Base-by-base conservation (phyloP, 2,888 invertebrate species). In the Smittia sp. region DNA sequence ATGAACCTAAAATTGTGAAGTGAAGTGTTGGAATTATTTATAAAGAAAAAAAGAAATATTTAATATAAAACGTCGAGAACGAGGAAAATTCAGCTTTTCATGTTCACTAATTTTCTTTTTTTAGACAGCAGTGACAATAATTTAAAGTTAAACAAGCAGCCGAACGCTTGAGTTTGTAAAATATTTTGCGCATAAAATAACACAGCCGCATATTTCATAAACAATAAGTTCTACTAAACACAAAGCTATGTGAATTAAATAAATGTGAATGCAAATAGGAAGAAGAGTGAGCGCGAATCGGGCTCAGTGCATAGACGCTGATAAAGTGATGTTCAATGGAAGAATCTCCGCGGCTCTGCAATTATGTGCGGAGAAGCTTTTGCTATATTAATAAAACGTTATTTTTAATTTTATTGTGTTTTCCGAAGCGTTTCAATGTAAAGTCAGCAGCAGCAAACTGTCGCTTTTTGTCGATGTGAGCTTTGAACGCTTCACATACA, bases 121-220 rank as follows among this genome's bases (percentile, higher is more conserved):
- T 18, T 20, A 22, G 22, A 20, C 2, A 9, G 20, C 18, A 58
- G 58, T 58, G 58, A 58, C 58, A 58, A 58, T 58, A 58, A 58
- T 58, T 58, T 58, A 20, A 7, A 15, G 13, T 22, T 58, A 58
- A 58, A 58, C n/a, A 22, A 58, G 20, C 46, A 46, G 20, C 18
- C n/a, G 22, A 58, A 13, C 58, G 58, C n/a, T 58, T 58, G 46
- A 22, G 3, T 22, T 9, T 58, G 18, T 58, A 58, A 58, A 58
- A 58, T n/a, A n/a, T n/a, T 22, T 58, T 58, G 20, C 58, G 22
- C 18, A 58, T 22, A 52, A 25, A 69, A 20, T 25, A 22, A 52
- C 69, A 54, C 54, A 39, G 32, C 52, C 27, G 69, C 52, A 70
- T 70, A 70, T 70, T 70, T 70, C 52, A 70, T 70, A 70, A 70